Base-by-base conservation (phyloP, 2,888 invertebrate species). In the Apodemia hepburni region DNA sequence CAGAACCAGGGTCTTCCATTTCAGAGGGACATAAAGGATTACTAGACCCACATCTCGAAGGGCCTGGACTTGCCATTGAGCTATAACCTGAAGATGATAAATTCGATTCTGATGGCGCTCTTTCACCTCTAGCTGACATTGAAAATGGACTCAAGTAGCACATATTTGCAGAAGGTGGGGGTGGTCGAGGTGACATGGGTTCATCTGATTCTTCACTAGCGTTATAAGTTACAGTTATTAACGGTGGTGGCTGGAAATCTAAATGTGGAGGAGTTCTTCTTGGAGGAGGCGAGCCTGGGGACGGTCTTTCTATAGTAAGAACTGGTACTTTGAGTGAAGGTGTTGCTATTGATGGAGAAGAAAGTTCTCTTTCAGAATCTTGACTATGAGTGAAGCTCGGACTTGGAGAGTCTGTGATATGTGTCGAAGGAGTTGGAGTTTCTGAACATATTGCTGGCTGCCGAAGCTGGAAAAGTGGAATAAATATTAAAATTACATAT, bases 51-150 rank as follows among this genome's bases (percentile, higher is more conserved):
- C 96, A 96, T 66, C 96, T 89, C 0, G 96, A 96, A 5, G 96
- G 95, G 0, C 96, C 96, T 0, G 96, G 96, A 81, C 96, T 96
- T 0, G 96, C 96, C 95, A 96, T 96, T 3, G 96, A 96, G 69
- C 96, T 96, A 79, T 97, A 97, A 9, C 97, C 97, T 0, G 96
- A 96, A 9, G 96, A 96, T 68, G 96, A 96, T 51, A 97, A 87
- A 80, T 97, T 97, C 2, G 96, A 96, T 84, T 97, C 96, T 0
- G 96, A 96, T 15, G 96, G 95, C 2, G 95, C 95, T 70, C 96
- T 92, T 74, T 96, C 95, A 15, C 94, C 94, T 69, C 95, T 87
- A 1, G 93, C 93, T 58, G 94, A 94, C 93, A 95, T 95, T 0
- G 95, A 94, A 79, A 96, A 96, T 0, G 96, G 96, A 79, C 95